Base-by-base conservation (phyloP, 2,797 vertebrate genomes). In the Hafferia zeledoni region DNA sequence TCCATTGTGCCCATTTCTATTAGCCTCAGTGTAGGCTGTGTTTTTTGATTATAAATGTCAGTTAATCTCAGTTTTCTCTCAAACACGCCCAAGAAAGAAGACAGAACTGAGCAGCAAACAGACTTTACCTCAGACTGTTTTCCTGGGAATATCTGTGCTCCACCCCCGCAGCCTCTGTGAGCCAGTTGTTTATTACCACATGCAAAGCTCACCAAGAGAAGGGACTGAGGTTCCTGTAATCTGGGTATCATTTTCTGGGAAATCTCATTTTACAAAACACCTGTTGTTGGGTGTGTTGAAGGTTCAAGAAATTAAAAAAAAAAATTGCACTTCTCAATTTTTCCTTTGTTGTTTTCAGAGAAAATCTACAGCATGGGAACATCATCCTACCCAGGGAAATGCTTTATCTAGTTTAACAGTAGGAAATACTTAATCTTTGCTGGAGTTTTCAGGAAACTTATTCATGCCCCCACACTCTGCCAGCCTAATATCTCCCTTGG, bases 71-170 rank as follows among this genome's bases (percentile, higher is more conserved):
- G 27, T 4, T 91, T 78, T 83, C 57, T 76, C 67, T 88, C 64
- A 52, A 93, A 81, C 70, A 87, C 67, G 35, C 70, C 69, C 93
- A 90, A 76, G 59, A 61, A 94, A 91, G 80, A 86, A 55, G 30
- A 37, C 57, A 35, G 39, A 50, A 23, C 20, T 27, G 63, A 81
- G 55, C 39, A 67, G 69, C 63, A 91, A 81, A 93, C 10, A 71
- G 55, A 69, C 72, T 96, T 91, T 88, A 75, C 67, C 79, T 94
- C 90, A 95, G 76, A 28, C 31, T 74, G 47, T 86, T 83, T 88
- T 94, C 50, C 65, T 88, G 47, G 16, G 76, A 86, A 61, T 75
- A 75, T 75, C 77, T 78, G 49, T 43, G 70, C 88, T 87, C 91
- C 85, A 79, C 80, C 67, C 72, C 9, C 5, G 11, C 8, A 24